phyloP scores from a whole-genome alignment of 2,113 vertebrate species.

The Chaetodon auriga region DNA sequence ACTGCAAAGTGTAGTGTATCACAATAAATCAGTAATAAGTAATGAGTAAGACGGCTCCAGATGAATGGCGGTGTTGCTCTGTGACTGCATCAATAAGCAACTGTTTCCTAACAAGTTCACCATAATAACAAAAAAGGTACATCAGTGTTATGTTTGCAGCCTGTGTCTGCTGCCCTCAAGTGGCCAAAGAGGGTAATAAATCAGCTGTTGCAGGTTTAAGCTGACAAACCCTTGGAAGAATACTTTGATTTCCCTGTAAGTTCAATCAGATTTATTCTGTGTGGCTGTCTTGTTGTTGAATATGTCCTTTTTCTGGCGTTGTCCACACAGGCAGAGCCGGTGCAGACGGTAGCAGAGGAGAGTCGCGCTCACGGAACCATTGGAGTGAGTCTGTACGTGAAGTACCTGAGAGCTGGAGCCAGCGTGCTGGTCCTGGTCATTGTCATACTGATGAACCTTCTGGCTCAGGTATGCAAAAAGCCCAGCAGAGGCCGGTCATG shows the following conservation, averaged over 20 bases:
- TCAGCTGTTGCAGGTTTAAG: too few species aligned
- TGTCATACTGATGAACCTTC: slow-evolving; percentile 85
- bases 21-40: too few species aligned
- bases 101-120: too few species aligned
- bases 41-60: too few species aligned
- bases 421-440: slow-evolving; percentile 82
- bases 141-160: too few species aligned
- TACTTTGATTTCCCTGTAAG: background rate
- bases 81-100: too few species aligned
- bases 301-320: slow-evolving; percentile 40
- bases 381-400: slow-evolving; percentile 85
- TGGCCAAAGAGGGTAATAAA: too few species aligned
- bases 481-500: background rate
- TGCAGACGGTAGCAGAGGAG: slow-evolving; percentile 86
- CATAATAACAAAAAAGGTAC: too few species aligned
- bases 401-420: slow-evolving; percentile 91
- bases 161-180: background rate
- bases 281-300: background rate
- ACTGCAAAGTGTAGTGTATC: too few species aligned
- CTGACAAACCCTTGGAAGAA: background rate
- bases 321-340: slow-evolving; percentile 82
- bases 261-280: background rate
- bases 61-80: too few species aligned
- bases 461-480: slow-evolving; percentile 86
- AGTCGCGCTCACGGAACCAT: slow-evolving; percentile 89